Evolutionary conservation across 1,140 invertebrate genomes (phyloP), one percentile per base, ranked within the genome.

Genomic region (Pseudobourletiella spinata): DNA sequence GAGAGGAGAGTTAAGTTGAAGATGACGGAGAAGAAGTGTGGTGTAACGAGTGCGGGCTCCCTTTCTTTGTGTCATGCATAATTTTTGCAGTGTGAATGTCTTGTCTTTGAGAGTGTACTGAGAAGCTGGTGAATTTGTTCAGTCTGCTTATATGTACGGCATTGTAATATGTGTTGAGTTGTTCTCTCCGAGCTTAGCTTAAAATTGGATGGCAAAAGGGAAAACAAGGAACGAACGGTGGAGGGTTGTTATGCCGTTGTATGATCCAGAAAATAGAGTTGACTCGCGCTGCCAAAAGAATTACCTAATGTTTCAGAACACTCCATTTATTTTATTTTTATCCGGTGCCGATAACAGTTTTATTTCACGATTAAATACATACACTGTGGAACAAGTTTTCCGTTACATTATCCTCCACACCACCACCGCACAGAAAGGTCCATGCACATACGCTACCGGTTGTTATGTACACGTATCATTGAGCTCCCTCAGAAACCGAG

Each of bases 271-370:
- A 64, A 64, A 64, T 64, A 46, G 62, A 64, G 62, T 64, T 59
- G 57, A 59, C 46, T 54, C n/a, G 42, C n/a, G 8, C 50, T 64
- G 63, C 57, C 57, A 64, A 64, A 59, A 59, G 42, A 64, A 64
- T 59, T 59, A 59, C 57, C 63, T 56, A 59, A 59, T 64, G 63
- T 59, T 59, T 64, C 63, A 55, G 57, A 56, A 59, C 57, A 59
- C 57, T 64, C 63, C 57, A 64, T 64, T 59, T 64, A 64, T 58
- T 63, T 63, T 63, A 63, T 63, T 64, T 64, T 64, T 64, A 64
- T 57, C 50, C 25, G 42, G 26, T 64, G 57, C 63, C 63, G 63
- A 64, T 59, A 64, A 64, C 63, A 64, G 57, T 59, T 64, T 64
- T 64, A 64, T 59, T 64, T 59, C 52, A 50, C 57, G 57, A 64